phyloP scores from a whole-genome alignment of 2,888 invertebrate genomes.

The Eugnorisma glareosa region DNA sequence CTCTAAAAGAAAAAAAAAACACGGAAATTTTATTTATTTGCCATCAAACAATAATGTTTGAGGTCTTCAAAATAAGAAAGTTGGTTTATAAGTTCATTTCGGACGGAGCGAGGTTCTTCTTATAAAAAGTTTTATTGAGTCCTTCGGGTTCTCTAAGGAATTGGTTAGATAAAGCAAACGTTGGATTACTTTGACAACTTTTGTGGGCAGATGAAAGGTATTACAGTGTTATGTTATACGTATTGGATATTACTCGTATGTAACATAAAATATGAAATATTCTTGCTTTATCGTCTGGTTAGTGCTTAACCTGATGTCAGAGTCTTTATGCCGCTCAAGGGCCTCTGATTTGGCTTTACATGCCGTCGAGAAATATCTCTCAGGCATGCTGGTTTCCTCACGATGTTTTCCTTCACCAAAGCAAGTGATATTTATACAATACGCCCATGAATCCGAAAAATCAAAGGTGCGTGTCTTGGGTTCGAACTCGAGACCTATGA shows the following conservation, averaged over 20 bases:
- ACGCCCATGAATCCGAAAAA: no score
- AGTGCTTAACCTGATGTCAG: no score
- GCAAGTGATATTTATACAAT: no score
- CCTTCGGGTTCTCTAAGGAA: constrained; percentile 56
- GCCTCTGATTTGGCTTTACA: no score
- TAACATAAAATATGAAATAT: background rate
- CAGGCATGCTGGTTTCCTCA: no score
- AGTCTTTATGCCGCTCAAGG: no score
- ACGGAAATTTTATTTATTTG: constrained; percentile 57
- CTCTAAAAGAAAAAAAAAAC: constrained; percentile 23
- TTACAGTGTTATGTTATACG: constrained; percentile 5
- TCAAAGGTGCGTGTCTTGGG: no score
- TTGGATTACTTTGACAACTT: constrained; percentile 54
- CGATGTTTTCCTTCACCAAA: no score
- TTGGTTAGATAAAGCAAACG: constrained; percentile 51
- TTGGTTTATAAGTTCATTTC: constrained; percentile 61
- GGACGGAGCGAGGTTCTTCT: constrained; percentile 43
- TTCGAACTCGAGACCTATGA: no score
- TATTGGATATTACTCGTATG: background rate
- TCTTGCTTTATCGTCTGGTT: no score
- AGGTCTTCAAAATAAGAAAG: constrained; percentile 59
- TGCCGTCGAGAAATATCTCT: no score
- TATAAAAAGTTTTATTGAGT: constrained; percentile 75
- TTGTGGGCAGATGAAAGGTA: constrained; percentile 30
- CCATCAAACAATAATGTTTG: constrained; percentile 57